A percentile compares a stretch with the other conserved stretches of the same genome.
Evolutionary conservation across 2,888 invertebrate genomes (phyloP).

Genomic region (Noctua pronuba): DNA sequence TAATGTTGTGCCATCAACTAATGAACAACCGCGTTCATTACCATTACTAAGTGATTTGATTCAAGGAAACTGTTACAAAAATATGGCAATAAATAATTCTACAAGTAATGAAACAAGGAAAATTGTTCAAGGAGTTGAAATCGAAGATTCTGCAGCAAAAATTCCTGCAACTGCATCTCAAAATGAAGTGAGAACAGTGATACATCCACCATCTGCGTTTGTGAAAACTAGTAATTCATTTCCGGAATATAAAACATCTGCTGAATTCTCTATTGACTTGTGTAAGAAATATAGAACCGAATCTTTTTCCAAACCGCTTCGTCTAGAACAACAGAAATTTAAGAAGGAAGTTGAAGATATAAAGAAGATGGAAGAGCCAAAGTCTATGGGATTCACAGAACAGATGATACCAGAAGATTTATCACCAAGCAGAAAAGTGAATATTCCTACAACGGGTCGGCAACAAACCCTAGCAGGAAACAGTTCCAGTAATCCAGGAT

Average conservation of each 20-base stretch:
- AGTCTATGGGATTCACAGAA: constrained; percentile 7
- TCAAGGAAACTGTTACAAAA: constrained; percentile 14
- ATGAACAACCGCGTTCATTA: constrained; percentile 69
- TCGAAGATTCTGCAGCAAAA: constrained; percentile 13
- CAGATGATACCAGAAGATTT: constrained; percentile 72
- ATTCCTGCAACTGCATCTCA: background rate
- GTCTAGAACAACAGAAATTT: background rate
- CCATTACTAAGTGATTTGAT: constrained; percentile 56
- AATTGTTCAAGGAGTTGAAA: background rate
- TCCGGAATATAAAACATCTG: constrained; percentile 25
- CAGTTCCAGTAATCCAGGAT: constrained; percentile 52
- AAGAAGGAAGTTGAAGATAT: constrained; percentile 13
- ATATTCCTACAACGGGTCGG: constrained; percentile 21
- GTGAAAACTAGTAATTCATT: constrained; percentile 3
- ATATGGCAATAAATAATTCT: constrained; percentile 1
- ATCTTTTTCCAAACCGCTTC: background rate
- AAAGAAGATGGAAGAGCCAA: constrained; percentile 18
- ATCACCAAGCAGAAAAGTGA: constrained; percentile 54
- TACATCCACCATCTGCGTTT: constrained; percentile 23
- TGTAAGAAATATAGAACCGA: constrained; percentile 44
- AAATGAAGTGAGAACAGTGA: constrained; percentile 29
- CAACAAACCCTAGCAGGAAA: constrained; percentile 30
- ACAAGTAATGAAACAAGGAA: background rate
- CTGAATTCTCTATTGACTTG: constrained; percentile 40
- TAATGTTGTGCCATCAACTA: constrained; percentile 72